Evolutionary conservation across 1,140 invertebrate genomes (phyloP), one percentile per base, ranked within the genome.

Genomic region (Prorops nasuta): DNA sequence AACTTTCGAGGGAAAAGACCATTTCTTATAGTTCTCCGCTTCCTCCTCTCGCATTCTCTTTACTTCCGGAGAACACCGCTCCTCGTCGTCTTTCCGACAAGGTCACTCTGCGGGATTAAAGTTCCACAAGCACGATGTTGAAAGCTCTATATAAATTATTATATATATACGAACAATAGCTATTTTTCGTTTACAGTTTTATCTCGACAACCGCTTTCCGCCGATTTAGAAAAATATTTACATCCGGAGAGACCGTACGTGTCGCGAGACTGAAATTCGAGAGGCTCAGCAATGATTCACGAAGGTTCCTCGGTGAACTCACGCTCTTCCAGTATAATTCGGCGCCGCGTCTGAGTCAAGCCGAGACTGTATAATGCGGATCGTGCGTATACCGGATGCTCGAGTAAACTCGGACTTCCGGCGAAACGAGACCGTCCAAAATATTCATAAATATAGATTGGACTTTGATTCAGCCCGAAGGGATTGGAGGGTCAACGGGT

Each of bases 361-460:
- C 17, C 40, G n/a, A 45, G 51, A 50, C 49, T 38, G 39, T 1
- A 21, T 24, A 24, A 45, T 37, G 24, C 45, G n/a, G n/a, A n/a
- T n/a, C n/a, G n/a, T n/a, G n/a, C n/a, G n/a, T 39, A 19, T 2
- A 21, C 44, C 53, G 44, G 49, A 56, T 48, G 39, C 21, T 17
- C 17, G 28, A 31, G 21, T 39, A 45, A 38, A 34, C 39, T 52
- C 12, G 12, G 38, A 39, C 31, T 56, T 58, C 49, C 49, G 49
- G 51, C n/a, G 24, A 28, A 28, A 28, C 4, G 10, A 10, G 10
- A 28, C n/a, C 10, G 20, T 10, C 32, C 22, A 43, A 49, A 42
- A 18, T 53, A 46, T 54, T 47, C 45, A 39, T 59, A 49, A 54
- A 57, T 52, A 53, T 48, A 58, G 48, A 58, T 56, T 56, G 44